phyloP scores from a whole-genome alignment of 2,888 invertebrate genomes.

The Coelinius sp. region DNA sequence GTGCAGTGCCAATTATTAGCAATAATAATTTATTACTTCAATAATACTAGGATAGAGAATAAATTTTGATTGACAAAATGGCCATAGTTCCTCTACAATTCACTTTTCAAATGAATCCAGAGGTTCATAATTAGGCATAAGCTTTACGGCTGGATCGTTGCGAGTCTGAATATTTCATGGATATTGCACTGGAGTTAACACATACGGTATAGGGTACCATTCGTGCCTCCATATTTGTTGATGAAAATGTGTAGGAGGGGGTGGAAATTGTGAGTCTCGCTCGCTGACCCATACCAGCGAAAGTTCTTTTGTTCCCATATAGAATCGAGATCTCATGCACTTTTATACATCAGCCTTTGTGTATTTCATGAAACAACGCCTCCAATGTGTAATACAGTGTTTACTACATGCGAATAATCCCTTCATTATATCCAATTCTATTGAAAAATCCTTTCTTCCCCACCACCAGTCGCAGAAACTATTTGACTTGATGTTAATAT shows the following conservation, averaged over 20 bases:
- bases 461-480: background rate
- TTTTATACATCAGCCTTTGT: slow-evolving; percentile 47
- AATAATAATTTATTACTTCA: too few relatives aligned
- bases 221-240: slow-evolving; percentile 7
- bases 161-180: slow-evolving; percentile 26
- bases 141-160: slow-evolving; percentile 22
- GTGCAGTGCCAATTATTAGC: too few relatives aligned
- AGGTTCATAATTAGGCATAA: slow-evolving; percentile 33
- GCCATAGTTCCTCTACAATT: background rate
- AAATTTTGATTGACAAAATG: background rate
- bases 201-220: slow-evolving; percentile 1
- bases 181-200: slow-evolving; percentile 28
- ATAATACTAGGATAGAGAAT: background rate
- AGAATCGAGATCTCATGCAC: slow-evolving; percentile 51
- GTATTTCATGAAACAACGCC: slow-evolving; percentile 33
- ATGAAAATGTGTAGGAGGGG: slow-evolving; percentile 16
- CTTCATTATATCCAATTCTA: slow-evolving; percentile 27
- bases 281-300: slow-evolving; percentile 60
- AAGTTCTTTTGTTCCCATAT: slow-evolving; percentile 62
- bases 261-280: slow-evolving; percentile 42
- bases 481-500: slow-evolving; percentile 7
- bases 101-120: background rate
- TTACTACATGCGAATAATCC: slow-evolving; percentile 16
- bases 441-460: background rate
- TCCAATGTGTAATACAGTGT: background rate